Percentiles rank a stretch among this genome's conserved stretches.
These are phyloP conservation scores for Lasiurus cinereus DNA, from an alignment of 2,113 vertebrate species.

Conservation along the genomic window DNA sequence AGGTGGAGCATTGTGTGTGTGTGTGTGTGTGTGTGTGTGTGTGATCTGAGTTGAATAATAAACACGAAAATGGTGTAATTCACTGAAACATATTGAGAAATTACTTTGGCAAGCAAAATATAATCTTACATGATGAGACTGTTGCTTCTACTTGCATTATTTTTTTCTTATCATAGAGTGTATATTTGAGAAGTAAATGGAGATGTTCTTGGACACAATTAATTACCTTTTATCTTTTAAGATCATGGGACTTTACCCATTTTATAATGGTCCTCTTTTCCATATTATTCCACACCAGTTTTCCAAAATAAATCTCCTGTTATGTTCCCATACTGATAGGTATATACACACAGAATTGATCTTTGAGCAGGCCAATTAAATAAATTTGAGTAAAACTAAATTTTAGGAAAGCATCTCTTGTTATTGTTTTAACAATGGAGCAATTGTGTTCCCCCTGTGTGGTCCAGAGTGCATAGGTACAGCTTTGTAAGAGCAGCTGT, in stretches of 20 bases:
- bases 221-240: not conserved
- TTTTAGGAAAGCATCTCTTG: constrained; percentile 58
- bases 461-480: constrained; percentile 84
- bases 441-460: constrained; percentile 82
- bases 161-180: not conserved
- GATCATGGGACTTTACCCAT: not conserved
- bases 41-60: not conserved
- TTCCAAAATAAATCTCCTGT: not conserved
- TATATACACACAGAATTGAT: not conserved
- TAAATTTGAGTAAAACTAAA: not conserved
- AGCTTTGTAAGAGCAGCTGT: constrained; percentile 85
- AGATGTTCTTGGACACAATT: not conserved
- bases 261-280: not conserved
- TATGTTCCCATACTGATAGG: not conserved
- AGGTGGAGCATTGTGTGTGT: not conserved
- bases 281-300: not conserved
- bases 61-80: not conserved
- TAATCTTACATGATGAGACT: not conserved
- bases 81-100: not conserved
- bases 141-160: not conserved
- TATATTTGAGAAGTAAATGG: not conserved
- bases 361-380: not conserved
- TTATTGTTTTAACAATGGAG: constrained; percentile 54
- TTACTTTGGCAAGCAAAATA: not conserved
- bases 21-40: not conserved